Base-by-base conservation (phyloP, 2,113 vertebrate species). In the Podarcis raffonei region DNA sequence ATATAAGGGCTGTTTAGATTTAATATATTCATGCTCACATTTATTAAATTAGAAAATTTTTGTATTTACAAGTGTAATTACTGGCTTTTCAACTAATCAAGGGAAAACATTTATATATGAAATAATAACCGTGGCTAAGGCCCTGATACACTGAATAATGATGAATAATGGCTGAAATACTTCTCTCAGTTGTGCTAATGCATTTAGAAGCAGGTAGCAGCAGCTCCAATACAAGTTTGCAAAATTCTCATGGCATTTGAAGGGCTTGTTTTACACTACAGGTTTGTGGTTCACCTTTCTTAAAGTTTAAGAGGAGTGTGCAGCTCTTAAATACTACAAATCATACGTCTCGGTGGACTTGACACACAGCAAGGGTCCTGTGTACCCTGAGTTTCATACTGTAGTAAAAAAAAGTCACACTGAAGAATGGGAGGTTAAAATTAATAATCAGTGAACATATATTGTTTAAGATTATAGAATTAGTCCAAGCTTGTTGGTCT, bases 41-140 rank as follows among this genome's bases (percentile, higher is more conserved):
- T 25, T 94, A 95, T 96, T 96, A 96, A 96, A 96, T 84, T 2
- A 88, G 16, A 81, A 0, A 23, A 93, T 95, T 95, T 95, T 95
- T 90, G 32, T 92, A 85, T 83, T 89, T 93, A 16, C 88, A 88
- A 84, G 83, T 91, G 76, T 89, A 30, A 84, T 94, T 94, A 66
- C 32, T 96, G 32, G 37, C 27, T 88, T 48, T 83, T 88, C 6
- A 78, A 87, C 81, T 87, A 32, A 84, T 75, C 42, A 25, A 80
- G 75, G 77, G 37, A 12, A 32, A 2, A 65, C 35, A 57, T 16
- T 69, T 83, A 68, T 86, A 71, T 48, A 85, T 42, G 20, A 59
- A 15, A 37, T 75, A 68, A 42, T 35, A 83, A 88, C 88, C 22
- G 8, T 0, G 0, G 27, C 25, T 75, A 68, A 39, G 27, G 59